Conservation (phyloP, 2,113 vertebrate genomes). For the Psophia crepitans region DNA sequence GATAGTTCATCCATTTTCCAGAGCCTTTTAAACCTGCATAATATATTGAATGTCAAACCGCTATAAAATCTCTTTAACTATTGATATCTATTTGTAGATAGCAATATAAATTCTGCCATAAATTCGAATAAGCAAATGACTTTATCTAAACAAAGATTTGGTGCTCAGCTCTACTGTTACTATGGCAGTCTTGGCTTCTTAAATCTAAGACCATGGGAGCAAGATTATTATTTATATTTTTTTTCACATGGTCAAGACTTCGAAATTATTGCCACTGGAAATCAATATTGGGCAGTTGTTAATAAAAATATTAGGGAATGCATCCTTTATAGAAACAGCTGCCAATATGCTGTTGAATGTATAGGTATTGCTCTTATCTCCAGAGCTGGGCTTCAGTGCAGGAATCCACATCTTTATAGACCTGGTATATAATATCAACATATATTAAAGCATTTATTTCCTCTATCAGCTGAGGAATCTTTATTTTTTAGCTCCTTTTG, state of each 20-base stretch:
- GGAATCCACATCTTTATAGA: background rate
- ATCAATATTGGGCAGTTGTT: background rate
- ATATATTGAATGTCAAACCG: conserved; percentile 45
- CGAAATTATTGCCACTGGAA: background rate
- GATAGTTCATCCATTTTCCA: conserved; percentile 66
- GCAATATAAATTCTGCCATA: conserved; percentile 25
- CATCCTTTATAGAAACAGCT: background rate
- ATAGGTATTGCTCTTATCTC: background rate
- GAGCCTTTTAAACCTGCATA: conserved; percentile 66
- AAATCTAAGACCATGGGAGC: background rate
- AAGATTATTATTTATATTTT: background rate
- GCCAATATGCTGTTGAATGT: background rate
- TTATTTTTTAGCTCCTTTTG: background rate
- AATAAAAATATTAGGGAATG: background rate
- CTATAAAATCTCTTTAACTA: conserved; percentile 68
- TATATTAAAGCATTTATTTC: background rate
- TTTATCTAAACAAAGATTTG: conserved; percentile 54
- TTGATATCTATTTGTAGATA: conserved; percentile 70
- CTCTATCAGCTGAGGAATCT: background rate
- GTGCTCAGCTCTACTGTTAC: background rate
- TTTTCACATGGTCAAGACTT: background rate
- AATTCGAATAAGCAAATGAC: conserved; percentile 40
- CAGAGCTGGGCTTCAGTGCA: background rate
- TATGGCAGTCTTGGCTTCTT: background rate
- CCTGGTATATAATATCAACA: background rate